Conservation (phyloP, 2,797 vertebrate species). For the Chrosomus eos region DNA sequence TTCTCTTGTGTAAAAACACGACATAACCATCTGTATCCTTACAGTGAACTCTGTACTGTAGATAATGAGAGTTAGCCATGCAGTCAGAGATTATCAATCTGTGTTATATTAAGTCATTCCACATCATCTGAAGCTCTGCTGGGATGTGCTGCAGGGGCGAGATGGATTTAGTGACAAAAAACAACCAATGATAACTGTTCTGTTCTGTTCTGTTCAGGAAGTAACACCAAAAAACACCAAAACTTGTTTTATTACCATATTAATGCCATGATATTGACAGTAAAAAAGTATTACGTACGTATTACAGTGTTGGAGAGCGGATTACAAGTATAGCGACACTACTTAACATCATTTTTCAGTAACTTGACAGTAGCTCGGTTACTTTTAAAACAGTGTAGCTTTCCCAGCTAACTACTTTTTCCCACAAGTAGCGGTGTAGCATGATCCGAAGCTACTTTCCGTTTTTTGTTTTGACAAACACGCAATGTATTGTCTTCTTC, state of each 20-base stretch:
- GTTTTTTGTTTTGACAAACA: not conserved
- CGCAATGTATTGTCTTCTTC: not conserved
- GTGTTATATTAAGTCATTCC: slow-evolving; percentile 37
- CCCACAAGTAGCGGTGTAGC: too few species aligned
- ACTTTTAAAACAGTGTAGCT: too few species aligned
- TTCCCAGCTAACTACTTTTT: too few species aligned
- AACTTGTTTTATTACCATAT: not conserved
- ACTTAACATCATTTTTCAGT: too few species aligned
- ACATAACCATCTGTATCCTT: slow-evolving; percentile 51
- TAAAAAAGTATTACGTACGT: not conserved
- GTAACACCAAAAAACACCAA: not conserved
- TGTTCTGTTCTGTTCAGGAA: not conserved
- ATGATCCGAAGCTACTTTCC: too few species aligned
- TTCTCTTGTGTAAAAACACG: slow-evolving; percentile 48
- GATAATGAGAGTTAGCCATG: slow-evolving; percentile 51
- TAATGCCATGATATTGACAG: not conserved
- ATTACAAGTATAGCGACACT: too few species aligned
- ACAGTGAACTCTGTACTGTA: slow-evolving; percentile 43
- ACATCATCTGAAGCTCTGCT: slow-evolving; percentile 37
- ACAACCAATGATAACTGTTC: not conserved
- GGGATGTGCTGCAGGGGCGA: not conserved
- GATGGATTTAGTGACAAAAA: slow-evolving; percentile 8
- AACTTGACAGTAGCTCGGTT: too few species aligned
- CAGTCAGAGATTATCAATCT: slow-evolving; percentile 55
- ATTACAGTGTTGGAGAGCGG: too few species aligned